phyloP scores from a whole-genome alignment of 2,888 invertebrate species.

The Pristionchus mayeri region DNA sequence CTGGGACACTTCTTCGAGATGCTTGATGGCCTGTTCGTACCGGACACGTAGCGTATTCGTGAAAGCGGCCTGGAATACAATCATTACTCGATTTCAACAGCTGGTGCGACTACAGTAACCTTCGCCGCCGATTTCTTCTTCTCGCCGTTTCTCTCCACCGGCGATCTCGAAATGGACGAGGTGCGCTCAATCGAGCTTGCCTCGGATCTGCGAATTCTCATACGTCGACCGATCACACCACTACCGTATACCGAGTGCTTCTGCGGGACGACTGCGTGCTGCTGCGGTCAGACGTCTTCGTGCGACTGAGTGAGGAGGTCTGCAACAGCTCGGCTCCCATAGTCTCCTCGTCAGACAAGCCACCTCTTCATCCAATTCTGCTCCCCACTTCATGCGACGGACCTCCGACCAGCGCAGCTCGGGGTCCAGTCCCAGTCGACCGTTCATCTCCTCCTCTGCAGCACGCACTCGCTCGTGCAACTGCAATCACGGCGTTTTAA shows the following conservation, averaged over 20 bases:
- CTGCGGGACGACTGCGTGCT: not conserved
- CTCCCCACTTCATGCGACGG: not conserved
- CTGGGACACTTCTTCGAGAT: not conserved
- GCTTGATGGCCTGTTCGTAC: constrained; percentile 5
- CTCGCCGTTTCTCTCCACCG: not conserved
- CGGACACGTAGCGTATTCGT: no score
- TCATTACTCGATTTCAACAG: not conserved
- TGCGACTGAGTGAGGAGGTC: not conserved
- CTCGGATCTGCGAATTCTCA: not conserved
- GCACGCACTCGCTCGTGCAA: not conserved
- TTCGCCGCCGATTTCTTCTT: not conserved
- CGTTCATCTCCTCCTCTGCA: not conserved
- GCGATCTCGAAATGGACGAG: not conserved
- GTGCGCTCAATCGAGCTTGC: not conserved
- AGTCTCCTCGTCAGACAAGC: not conserved
- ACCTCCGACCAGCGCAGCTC: constrained; percentile 2
- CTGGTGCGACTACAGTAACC: not conserved
- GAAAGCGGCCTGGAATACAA: not conserved
- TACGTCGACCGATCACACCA: not conserved
- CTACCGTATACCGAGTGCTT: not conserved
- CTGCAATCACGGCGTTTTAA: not conserved
- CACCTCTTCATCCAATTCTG: not conserved
- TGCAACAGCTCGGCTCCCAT: not conserved
- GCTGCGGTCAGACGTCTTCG: not conserved
- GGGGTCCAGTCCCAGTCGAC: not conserved